Evolutionary conservation across 1,140 invertebrate genomes (phyloP).

Genomic region (Drosophila tropicalis): DNA sequence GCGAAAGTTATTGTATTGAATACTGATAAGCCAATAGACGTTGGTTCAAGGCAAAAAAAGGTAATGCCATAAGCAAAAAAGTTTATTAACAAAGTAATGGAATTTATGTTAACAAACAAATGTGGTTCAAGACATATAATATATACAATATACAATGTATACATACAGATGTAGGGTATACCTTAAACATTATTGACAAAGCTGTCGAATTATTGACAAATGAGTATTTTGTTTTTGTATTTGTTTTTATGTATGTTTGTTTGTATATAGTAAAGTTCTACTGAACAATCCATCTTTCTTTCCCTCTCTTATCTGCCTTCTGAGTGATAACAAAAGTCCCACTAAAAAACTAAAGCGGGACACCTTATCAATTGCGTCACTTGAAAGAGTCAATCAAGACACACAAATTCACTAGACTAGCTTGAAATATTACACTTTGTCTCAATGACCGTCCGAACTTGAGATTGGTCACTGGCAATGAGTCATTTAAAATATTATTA

Average conservation of each 20-base stretch:
- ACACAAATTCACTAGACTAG: slow-evolving; percentile 9
- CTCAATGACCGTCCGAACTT: slow-evolving; percentile 42
- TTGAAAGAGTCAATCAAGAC: slow-evolving; percentile 19
- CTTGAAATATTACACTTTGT: slow-evolving; percentile 40
- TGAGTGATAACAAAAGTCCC: slow-evolving; percentile 34
- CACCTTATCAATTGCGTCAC: slow-evolving; percentile 69
- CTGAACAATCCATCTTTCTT: slow-evolving; percentile 34
- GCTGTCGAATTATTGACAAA: slow-evolving; percentile 78
- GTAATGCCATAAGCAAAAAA: background rate
- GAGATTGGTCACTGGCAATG: slow-evolving; percentile 39
- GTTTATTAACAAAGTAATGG: slow-evolving; percentile 1
- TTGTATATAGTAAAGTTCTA: slow-evolving; percentile 30
- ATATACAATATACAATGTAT: slow-evolving; percentile 7
- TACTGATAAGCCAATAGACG: slow-evolving; percentile 48
- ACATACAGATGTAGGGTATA: slow-evolving; percentile 40
- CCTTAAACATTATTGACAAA: slow-evolving; percentile 67
- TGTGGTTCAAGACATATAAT: background rate
- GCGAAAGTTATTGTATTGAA: slow-evolving; percentile 36
- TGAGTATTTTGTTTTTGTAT: slow-evolving; percentile 35
- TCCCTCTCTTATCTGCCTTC: slow-evolving; percentile 16
- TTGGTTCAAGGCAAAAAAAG: background rate
- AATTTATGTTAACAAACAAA: background rate
- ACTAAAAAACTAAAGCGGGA: slow-evolving; percentile 20
- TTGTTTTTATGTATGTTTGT: slow-evolving; percentile 8
- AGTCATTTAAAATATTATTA: slow-evolving; percentile 41